Base-by-base conservation (phyloP, 2,888 invertebrate species). In the Volucella bombylans region DNA sequence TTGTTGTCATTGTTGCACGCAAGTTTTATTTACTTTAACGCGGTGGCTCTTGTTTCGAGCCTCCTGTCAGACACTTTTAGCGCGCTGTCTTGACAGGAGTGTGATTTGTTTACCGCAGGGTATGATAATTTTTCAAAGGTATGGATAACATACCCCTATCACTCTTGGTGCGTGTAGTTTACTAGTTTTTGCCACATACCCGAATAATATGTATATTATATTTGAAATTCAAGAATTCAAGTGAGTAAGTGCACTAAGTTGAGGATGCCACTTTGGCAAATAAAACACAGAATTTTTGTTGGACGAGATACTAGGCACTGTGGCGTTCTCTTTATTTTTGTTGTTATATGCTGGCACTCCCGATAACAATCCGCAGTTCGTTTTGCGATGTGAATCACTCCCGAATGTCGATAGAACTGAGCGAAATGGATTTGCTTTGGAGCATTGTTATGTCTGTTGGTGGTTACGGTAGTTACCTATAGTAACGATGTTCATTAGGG, bases 391-490 rank as follows among this genome's bases (percentile, higher is more conserved):
- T 81, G 77, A 77, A 78, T 72, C 67, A 73, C 71, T 59, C 72
- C 38, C 86, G 82, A 82, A 59, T 73, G 77, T 73, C 77, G 73
- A 73, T 82, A 45, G 77, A 86, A 86, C 81, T 82, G 77, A 86
- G 49, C 65, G 59, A 65, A 49, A 68, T 68, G 39, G 49, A 76
- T 71, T 68, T 72, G 38, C 10, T 54, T 68, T 57, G 50, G 59
- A 23, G 69, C 49, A 89, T 89, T 90, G 90, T 90, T 90, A 90
- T 91, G 87, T 89, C 89, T 82, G 86, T 88, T 86, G 90, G 88
- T 88, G 88, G 87, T 85, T 89, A 90, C 90, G 90, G 89, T 89
- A 90, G 91, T 91, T 91, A 90, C 91, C 90, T 90, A 88, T 89
- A 88, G 90, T 90, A 91, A 91, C 91, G 89, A 88, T 86, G 87